These are phyloP conservation scores for Anseranas semipalmata DNA, from an alignment of 2,113 vertebrate genomes.

Conservation along the genomic window DNA sequence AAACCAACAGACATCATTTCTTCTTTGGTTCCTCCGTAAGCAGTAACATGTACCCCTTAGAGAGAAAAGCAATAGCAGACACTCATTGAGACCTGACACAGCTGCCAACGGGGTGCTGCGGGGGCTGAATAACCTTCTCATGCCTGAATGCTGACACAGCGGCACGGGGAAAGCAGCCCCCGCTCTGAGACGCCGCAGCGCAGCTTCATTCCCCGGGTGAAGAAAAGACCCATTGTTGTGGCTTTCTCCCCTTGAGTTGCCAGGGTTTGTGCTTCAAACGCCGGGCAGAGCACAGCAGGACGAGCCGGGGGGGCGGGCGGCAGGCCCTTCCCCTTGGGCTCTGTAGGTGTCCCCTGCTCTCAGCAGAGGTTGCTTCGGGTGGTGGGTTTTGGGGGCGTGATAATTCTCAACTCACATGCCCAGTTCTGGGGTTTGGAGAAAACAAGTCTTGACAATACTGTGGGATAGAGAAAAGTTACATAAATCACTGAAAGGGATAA, in stretches of 20 bases:
- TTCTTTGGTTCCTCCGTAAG: background rate
- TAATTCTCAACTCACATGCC: rapidly evolving
- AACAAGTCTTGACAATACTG: rapidly evolving
- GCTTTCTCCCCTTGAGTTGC: rapidly evolving
- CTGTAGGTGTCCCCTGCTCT: rapidly evolving
- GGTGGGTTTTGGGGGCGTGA: rapidly evolving
- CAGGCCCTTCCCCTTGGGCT: background rate
- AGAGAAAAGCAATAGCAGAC: background rate
- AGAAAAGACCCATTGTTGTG: conserved; percentile 18
- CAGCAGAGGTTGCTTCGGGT: rapidly evolving
- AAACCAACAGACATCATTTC: background rate
- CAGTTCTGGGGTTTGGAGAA: background rate
- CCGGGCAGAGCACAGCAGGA: background rate
- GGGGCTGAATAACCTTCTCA: background rate
- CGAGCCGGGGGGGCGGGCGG: rapidly evolving
- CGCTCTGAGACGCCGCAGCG: background rate
- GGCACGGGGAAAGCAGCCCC: background rate
- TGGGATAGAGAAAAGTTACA: background rate
- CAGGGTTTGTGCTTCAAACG: background rate
- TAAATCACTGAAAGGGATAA: rapidly evolving
- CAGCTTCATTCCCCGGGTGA: background rate
- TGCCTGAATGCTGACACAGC: background rate
- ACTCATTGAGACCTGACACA: background rate
- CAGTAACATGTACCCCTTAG: background rate
- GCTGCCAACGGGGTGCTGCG: background rate